Percentiles rank a stretch among this genome's conserved stretches.
Evolutionary conservation across 2,113 vertebrate species (phyloP).

Genomic region (Saccopteryx leptura): DNA sequence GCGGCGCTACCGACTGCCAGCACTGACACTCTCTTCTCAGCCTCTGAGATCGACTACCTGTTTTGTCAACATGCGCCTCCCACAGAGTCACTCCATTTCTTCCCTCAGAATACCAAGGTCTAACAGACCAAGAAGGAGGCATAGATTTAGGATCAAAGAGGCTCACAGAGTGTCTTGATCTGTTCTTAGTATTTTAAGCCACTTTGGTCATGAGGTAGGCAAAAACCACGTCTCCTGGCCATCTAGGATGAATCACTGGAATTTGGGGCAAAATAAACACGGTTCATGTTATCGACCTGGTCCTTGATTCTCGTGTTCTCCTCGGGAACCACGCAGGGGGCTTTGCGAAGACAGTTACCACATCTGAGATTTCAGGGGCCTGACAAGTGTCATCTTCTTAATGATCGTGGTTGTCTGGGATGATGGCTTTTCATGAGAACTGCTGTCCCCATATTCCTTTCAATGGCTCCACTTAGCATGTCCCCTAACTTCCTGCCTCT

Average conservation of each 20-base stretch:
- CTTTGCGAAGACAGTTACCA: background rate
- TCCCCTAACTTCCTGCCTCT: background rate
- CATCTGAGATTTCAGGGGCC: background rate
- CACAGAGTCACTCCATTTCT: background rate
- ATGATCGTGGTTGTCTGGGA: accelerated
- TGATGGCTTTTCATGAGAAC: background rate
- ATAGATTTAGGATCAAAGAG: background rate
- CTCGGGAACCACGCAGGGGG: background rate
- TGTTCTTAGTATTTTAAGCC: background rate
- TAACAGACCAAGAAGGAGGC: background rate
- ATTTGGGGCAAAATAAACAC: background rate
- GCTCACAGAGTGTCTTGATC: background rate
- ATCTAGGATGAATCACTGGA: background rate
- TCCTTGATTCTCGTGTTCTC: accelerated
- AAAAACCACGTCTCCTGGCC: background rate
- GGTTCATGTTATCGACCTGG: background rate
- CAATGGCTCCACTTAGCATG: background rate
- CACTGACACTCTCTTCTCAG: background rate
- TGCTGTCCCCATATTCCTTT: no score
- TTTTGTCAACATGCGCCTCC: background rate
- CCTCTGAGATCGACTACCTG: accelerated
- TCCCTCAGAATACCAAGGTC: background rate
- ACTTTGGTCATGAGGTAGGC: accelerated
- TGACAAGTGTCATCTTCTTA: no score
- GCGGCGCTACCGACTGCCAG: accelerated